These are phyloP conservation scores for Caenorhabditis parvicauda DNA, from an alignment of 2,888 invertebrate species.

Conservation along the genomic window DNA sequence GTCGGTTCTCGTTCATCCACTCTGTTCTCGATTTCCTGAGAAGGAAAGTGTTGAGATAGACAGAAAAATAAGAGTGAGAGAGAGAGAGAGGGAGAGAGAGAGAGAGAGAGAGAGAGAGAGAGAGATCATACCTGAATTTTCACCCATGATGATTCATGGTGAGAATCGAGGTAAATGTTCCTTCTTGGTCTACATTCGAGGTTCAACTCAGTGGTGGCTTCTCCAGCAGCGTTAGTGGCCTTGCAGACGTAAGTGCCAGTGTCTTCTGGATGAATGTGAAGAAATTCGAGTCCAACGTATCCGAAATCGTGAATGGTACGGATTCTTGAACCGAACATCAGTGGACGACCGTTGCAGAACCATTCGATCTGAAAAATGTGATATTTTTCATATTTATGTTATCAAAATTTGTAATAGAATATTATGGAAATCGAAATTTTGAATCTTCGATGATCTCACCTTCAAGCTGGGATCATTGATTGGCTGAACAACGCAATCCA, in stretches of 20 bases:
- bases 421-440: neutral
- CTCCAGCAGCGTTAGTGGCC: constrained; percentile 62
- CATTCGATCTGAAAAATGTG: constrained; percentile 78
- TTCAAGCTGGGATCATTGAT: constrained; percentile 89
- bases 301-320: constrained; percentile 97
- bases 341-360: constrained; percentile 87
- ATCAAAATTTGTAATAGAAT: constrained; percentile 61
- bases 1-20: constrained; percentile 37
- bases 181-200: constrained; percentile 36
- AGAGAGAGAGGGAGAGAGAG: too few species aligned
- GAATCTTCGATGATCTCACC: too few species aligned
- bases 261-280: constrained; percentile 62
- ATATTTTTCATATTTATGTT: neutral
- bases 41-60: too few species aligned
- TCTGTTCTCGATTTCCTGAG: constrained; percentile 78
- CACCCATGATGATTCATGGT: constrained; percentile 87
- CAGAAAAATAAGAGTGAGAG: too few species aligned
- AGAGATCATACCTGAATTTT: too few species aligned
- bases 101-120: too few species aligned
- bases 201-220: constrained; percentile 77
- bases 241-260: constrained; percentile 65
- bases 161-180: constrained; percentile 73
- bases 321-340: constrained; percentile 78
- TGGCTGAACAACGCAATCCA: constrained; percentile 85
- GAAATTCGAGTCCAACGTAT: constrained; percentile 78